Conservation (phyloP, 2,888 invertebrate genomes). For the Netelia virgata region DNA sequence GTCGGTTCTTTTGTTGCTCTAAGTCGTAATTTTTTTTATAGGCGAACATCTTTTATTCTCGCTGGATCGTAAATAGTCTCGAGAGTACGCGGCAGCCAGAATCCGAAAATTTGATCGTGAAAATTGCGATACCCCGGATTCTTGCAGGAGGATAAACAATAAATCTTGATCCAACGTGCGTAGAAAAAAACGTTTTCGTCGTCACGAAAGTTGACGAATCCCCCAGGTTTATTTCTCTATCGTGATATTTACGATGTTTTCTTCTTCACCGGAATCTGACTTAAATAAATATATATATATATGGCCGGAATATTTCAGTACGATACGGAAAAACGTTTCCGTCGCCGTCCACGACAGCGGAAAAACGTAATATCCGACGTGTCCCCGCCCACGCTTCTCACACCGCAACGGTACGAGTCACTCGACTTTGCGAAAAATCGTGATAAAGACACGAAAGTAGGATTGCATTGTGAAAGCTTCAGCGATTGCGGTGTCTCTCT, state of each 20-base stretch:
- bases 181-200: background rate
- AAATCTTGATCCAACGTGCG: background rate
- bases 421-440: conserved; percentile 45
- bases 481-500: conserved; percentile 9
- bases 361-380: conserved; percentile 36
- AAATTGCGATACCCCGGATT: too few relatives aligned
- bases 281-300: conserved; percentile 5
- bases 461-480: conserved; percentile 50
- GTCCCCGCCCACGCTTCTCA: conserved; percentile 14
- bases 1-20: too few relatives aligned
- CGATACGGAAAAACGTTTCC: conserved; percentile 11
- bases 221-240: background rate
- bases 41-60: background rate
- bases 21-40: background rate
- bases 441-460: conserved; percentile 42
- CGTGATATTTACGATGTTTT: background rate
- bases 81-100: background rate
- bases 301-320: background rate
- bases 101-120: too few relatives aligned
- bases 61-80: background rate
- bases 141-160: background rate
- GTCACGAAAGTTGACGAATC: background rate
- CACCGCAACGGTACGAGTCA: background rate
- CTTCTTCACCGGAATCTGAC: background rate
- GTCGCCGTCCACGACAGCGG: background rate